Evolutionary conservation across 2,888 invertebrate species (phyloP).

Genomic region (Cephalotes varians): DNA sequence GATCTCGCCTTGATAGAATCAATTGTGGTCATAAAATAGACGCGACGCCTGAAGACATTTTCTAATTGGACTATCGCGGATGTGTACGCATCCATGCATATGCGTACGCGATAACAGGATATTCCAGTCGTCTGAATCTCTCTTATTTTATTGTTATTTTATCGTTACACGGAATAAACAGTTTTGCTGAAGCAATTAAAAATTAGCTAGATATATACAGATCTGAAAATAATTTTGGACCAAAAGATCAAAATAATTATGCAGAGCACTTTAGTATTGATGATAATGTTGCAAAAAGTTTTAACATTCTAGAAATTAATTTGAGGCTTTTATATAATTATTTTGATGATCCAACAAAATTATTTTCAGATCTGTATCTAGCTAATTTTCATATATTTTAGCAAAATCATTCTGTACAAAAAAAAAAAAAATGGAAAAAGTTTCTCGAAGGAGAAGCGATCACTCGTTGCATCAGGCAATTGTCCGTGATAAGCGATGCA

Average conservation of each 20-base stretch:
- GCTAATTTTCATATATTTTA: background rate
- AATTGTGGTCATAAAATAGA: conserved; percentile 6
- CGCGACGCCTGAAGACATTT: conserved; percentile 18
- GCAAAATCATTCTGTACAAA: background rate
- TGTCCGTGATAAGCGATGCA: background rate
- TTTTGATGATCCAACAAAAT: background rate
- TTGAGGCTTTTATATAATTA: background rate
- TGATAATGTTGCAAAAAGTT: too few relatives aligned
- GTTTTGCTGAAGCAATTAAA: background rate
- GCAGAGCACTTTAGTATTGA: background rate
- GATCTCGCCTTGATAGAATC: conserved; percentile 27
- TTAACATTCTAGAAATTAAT: too few relatives aligned
- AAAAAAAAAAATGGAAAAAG: background rate
- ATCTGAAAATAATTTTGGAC: background rate
- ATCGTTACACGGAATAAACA: background rate
- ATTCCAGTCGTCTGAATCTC: background rate
- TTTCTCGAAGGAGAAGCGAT: background rate
- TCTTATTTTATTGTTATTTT: background rate
- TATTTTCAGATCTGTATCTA: background rate
- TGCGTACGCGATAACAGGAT: too few relatives aligned
- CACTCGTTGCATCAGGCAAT: background rate
- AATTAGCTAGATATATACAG: background rate
- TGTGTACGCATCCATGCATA: background rate
- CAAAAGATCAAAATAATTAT: background rate
- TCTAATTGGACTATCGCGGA: conserved; percentile 16